Evolutionary conservation across 30 jellyfish, hydroid and myxozoan species (phyloP), one percentile per base, ranked within the genome.

Genomic region (Mastigias papua): DNA sequence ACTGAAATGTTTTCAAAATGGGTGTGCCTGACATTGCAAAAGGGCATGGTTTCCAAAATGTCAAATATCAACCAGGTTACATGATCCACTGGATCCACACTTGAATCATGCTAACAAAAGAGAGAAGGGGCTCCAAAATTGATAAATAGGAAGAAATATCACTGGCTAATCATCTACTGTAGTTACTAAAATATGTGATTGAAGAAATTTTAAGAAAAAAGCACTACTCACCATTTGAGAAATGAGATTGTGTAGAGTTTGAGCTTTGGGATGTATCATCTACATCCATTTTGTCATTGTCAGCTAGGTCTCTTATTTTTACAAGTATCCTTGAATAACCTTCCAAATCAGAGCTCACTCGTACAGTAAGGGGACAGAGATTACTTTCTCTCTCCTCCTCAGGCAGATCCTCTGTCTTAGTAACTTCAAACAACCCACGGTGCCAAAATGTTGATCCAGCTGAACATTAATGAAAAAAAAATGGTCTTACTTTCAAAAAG

Each of bases 401-500:
- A 42, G 88, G 86, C 0, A 63, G 83, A 23, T 84, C 94, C 31
- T 90, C 95, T 21, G 90, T 80, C 80, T 90, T 83, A 63, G 75
- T 90, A 51, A 95, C 98, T 80, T 95, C 99, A 68, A 95, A 87
- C 25, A 95, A 32, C 19, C 99, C 99, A 48, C 93, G 99, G 57
- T 95, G 99, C 99, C 98, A 95, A 81, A 90, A 95, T 65, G 77
- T 86, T 46, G 99, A 95, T 30, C 99, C 99, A 70, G 96, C 96
- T 89, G 66, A 5, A 65, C 66, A 22, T 28, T 33, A 58, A 34
- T n/a, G n/a, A n/a, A n/a, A 42, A 42, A 42, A 42, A 42, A 42
- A 42, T 42, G 13, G 13, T 15, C 13, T 15, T 4, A 8, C 54
- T 42, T 42, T 42, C 13, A 42, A 42, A 15, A 15, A 42, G 13